These are phyloP conservation scores for Pogoniulus pusillus DNA, from an alignment of 2,797 vertebrate genomes.

Conservation along the genomic window DNA sequence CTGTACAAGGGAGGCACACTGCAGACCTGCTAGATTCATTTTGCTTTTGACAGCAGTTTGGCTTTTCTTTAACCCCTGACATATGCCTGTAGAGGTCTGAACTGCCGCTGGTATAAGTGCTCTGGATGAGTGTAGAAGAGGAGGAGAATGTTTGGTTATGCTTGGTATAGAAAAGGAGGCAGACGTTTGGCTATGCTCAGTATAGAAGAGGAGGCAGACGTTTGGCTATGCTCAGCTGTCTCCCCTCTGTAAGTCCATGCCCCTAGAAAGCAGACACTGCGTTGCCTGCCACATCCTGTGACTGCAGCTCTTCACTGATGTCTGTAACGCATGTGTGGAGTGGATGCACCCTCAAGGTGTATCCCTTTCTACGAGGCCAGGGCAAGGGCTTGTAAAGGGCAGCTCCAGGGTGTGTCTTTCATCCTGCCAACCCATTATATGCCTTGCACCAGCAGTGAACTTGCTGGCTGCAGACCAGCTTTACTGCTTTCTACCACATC, in stretches of 20 bases:
- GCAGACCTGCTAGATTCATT: not conserved
- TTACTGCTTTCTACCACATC: not conserved
- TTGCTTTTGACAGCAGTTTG: not conserved
- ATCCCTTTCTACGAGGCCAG: not conserved
- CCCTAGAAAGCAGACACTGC: not conserved
- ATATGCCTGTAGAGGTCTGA: not conserved
- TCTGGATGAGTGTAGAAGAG: not conserved
- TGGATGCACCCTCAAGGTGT: rapidly evolving
- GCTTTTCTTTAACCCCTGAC: not conserved
- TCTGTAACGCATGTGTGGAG: rapidly evolving
- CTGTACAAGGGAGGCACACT: rapidly evolving
- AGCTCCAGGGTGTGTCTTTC: not conserved
- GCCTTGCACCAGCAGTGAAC: not conserved
- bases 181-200: not conserved
- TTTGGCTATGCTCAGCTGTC: not conserved
- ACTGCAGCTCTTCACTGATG: not conserved
- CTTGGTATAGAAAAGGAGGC: not conserved
- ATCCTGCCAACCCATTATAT: not conserved
- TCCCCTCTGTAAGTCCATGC: not conserved
- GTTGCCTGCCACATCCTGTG: not conserved
- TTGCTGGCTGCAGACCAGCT: not conserved
- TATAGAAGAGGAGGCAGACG: not conserved
- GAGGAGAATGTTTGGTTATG: not conserved
- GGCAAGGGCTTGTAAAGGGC: not conserved
- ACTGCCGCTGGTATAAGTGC: not conserved